phyloP scores from a whole-genome alignment of 2,797 vertebrate genomes.

The Pteronotus mesoamericanus region DNA sequence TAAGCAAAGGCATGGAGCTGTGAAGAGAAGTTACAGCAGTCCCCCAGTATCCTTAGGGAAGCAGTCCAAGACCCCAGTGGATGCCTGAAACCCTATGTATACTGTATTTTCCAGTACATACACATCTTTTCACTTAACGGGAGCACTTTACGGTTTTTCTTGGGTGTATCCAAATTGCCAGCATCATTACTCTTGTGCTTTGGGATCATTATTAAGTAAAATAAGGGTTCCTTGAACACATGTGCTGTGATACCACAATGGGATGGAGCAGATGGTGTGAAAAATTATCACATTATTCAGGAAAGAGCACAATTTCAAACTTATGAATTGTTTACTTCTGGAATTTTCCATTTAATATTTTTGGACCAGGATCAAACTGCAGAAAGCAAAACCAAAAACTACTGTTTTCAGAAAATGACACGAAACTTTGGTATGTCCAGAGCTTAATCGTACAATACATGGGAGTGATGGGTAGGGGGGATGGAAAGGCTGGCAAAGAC shows the following conservation, averaged over 20 bases:
- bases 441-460: neutral
- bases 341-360: neutral
- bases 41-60: neutral
- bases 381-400: neutral
- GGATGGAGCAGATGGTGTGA: neutral
- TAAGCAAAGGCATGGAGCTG: neutral
- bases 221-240: neutral
- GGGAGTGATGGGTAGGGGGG: neutral
- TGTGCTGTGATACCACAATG: too few relatives aligned
- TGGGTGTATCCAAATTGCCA: neutral
- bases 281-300: neutral
- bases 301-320: neutral
- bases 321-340: neutral
- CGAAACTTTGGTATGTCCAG: too few relatives aligned
- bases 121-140: neutral
- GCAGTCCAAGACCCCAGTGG: neutral
- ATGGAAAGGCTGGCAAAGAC: neutral
- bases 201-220: neutral
- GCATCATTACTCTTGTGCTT: neutral
- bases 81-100: neutral
- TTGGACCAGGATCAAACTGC: neutral
- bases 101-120: neutral
- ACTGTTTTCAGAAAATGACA: neutral
- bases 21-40: neutral
- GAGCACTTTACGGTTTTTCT: neutral